A percentile compares a stretch with the other conserved stretches of the same genome.
These are phyloP conservation scores for Tolmerus cingulatus DNA, from an alignment of 2,888 invertebrate species.

Conservation along the genomic window DNA sequence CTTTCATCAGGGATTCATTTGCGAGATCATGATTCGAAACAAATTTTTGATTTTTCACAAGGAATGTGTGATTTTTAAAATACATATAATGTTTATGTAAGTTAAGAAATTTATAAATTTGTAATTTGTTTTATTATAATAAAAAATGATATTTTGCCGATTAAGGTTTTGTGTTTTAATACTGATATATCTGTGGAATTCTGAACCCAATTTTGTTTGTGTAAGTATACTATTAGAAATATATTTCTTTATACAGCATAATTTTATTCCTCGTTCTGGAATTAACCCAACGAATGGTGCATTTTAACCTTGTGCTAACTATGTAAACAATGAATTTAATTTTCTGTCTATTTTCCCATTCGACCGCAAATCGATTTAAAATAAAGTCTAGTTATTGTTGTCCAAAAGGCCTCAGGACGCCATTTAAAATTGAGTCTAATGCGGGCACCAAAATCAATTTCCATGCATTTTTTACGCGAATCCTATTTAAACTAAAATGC, in stretches of 20 bases:
- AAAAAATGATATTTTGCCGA: slow-evolving; percentile 28
- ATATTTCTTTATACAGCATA: too few species aligned
- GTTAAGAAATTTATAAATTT: slow-evolving; percentile 31
- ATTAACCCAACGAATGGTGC: too few species aligned
- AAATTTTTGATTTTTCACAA: slow-evolving; percentile 11
- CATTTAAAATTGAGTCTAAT: neutral
- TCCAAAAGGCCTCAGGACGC: neutral
- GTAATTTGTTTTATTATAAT: slow-evolving; percentile 30
- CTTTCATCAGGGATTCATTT: neutral
- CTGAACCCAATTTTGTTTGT: neutral
- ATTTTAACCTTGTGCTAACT: neutral
- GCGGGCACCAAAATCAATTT: neutral
- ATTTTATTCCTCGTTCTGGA: too few species aligned
- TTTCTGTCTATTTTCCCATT: neutral
- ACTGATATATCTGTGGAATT: neutral
- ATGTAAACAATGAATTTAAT: neutral
- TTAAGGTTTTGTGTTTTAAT: neutral
- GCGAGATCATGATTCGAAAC: neutral
- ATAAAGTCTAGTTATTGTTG: neutral
- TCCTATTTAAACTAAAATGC: neutral
- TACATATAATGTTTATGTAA: neutral
- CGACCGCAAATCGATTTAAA: neutral
- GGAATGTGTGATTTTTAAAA: slow-evolving; percentile 2
- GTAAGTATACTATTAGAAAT: neutral
- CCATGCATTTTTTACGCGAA: neutral